A percentile compares a stretch with the other conserved stretches of the same genome.
These are phyloP conservation scores for Laupala kohalensis DNA, from an alignment of 1,140 invertebrate species.

Conservation along the genomic window DNA sequence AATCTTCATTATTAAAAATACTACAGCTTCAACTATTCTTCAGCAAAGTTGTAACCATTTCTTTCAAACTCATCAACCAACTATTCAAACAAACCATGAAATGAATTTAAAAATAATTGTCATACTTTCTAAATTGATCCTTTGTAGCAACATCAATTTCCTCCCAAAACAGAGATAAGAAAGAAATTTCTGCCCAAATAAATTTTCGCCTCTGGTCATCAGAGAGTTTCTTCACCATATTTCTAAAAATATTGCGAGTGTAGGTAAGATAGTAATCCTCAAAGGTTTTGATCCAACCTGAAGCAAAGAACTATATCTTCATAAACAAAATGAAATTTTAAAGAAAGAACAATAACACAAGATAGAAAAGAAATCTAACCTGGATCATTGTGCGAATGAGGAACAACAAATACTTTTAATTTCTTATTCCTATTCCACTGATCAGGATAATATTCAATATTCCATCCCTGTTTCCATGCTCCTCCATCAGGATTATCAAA, in stretches of 20 bases:
- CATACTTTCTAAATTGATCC: constrained; percentile 58
- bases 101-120: not conserved
- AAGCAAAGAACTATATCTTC: constrained; percentile 13
- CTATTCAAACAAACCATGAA: constrained; percentile 1
- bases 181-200: constrained; percentile 96
- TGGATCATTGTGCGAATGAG: constrained; percentile 97
- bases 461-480: constrained; percentile 97
- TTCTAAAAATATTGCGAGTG: constrained; percentile 79
- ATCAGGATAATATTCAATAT: constrained; percentile 62
- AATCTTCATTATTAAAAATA: not conserved
- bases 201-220: constrained; percentile 74
- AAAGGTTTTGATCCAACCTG: constrained; percentile 91
- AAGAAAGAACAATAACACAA: constrained; percentile 10
- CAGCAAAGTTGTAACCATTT: not conserved
- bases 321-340: not conserved
- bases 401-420: constrained; percentile 86
- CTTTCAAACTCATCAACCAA: not conserved
- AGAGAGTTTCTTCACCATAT: constrained; percentile 71
- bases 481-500: constrained; percentile 96
- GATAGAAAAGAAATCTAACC: constrained; percentile 33
- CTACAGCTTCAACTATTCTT: no score
- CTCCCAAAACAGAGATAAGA: constrained; percentile 85
- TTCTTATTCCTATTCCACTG: constrained; percentile 69
- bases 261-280: constrained; percentile 83
- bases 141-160: constrained; percentile 54